Conservation (phyloP, 2,113 vertebrate genomes). For the Ciconia boyciana region DNA sequence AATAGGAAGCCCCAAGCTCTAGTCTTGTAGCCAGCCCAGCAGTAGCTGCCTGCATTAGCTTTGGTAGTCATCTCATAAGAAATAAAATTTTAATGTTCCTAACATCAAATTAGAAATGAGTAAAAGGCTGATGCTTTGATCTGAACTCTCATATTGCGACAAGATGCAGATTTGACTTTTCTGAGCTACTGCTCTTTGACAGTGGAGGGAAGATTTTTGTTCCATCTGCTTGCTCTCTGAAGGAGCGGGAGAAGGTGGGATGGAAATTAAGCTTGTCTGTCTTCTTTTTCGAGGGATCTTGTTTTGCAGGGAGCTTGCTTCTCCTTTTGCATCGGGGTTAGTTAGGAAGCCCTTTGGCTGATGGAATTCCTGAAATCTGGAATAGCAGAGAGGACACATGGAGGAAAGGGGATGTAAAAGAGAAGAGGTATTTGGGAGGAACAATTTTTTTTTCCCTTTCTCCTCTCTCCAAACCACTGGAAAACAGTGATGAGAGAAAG, state of each 20-base stretch:
- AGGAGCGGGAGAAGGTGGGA: background rate
- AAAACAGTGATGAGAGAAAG: constrained; percentile 21
- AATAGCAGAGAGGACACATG: background rate
- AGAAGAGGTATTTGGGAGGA: constrained; percentile 1
- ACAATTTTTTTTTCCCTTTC: background rate
- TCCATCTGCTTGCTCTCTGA: background rate
- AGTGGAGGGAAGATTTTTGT: background rate
- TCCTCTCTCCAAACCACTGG: constrained; percentile 31
- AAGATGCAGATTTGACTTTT: background rate
- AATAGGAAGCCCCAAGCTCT: background rate
- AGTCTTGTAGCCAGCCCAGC: background rate
- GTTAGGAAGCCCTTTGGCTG: background rate
- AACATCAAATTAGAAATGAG: background rate
- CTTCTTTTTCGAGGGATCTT: background rate
- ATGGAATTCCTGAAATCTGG: background rate
- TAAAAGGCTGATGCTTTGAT: background rate
- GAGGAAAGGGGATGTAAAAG: background rate
- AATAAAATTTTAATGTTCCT: background rate
- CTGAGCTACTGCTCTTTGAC: background rate
- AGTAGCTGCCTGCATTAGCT: background rate
- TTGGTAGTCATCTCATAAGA: background rate
- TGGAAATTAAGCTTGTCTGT: background rate
- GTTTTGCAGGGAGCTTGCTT: background rate
- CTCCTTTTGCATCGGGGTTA: background rate
- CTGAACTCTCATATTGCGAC: background rate